Percentiles rank a stretch among this genome's conserved stretches.
These are phyloP conservation scores for Napeogenes sylphis DNA, from an alignment of 2,888 invertebrate genomes.

Conservation along the genomic window DNA sequence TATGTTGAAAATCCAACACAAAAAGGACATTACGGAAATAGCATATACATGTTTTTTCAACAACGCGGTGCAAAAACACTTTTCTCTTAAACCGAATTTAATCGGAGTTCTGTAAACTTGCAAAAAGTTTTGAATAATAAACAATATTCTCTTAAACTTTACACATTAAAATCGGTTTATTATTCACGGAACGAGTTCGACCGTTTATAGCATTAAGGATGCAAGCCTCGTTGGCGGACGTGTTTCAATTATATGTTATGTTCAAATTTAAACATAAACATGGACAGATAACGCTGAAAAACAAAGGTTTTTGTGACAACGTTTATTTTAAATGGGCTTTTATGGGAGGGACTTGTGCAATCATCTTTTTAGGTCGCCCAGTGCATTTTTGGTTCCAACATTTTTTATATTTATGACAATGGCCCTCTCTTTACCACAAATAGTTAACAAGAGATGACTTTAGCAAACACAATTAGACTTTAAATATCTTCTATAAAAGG, in stretches of 20 bases:
- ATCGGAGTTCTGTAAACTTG: constrained; percentile 29
- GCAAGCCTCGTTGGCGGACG: constrained; percentile 46
- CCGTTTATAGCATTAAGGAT: constrained; percentile 51
- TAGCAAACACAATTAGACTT: too few species aligned
- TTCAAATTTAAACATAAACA: constrained; percentile 34
- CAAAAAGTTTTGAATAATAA: constrained; percentile 33
- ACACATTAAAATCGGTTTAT: constrained; percentile 49
- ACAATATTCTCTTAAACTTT: constrained; percentile 47
- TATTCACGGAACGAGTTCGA: constrained; percentile 45
- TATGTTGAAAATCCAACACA: not conserved
- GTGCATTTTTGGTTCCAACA: not conserved
- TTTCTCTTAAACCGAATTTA: constrained; percentile 30
- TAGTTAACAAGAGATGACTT: too few species aligned
- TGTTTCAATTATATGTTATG: constrained; percentile 55
- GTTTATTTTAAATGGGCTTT: constrained; percentile 5
- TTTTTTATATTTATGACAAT: not conserved
- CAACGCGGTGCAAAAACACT: constrained; percentile 18
- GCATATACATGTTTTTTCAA: constrained; percentile 19
- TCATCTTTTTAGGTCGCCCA: not conserved
- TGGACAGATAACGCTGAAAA: constrained; percentile 18
- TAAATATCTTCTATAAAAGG: too few species aligned
- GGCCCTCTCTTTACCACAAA: not conserved
- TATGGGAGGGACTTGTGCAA: constrained; percentile 3
- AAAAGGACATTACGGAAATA: constrained; percentile 8
- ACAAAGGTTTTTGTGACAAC: constrained; percentile 7